Conservation (phyloP, 92 coral and sea anemone species). For the Epizoanthus ramosus region DNA sequence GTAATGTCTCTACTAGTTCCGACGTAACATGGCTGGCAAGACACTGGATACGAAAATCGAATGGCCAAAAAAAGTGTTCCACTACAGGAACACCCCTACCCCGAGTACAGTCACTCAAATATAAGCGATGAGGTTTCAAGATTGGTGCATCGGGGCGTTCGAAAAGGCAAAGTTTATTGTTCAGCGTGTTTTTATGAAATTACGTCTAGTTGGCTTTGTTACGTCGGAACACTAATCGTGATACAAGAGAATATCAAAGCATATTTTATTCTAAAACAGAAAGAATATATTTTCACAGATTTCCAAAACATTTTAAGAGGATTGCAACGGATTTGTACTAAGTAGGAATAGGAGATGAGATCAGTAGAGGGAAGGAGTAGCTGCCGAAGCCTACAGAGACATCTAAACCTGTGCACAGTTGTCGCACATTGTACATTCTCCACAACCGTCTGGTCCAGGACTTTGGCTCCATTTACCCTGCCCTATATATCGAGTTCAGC, state of each 20-base stretch:
- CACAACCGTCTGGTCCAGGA: too few species aligned
- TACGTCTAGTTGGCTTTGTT: conserved; percentile 13
- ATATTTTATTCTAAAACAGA: conserved; percentile 87
- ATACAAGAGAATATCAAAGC: conserved; percentile 69
- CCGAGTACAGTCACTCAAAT: too few species aligned
- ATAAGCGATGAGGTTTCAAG: too few species aligned
- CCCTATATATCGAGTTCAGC: too few species aligned
- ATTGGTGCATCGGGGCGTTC: background rate
- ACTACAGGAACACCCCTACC: too few species aligned
- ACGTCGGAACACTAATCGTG: conserved; percentile 11
- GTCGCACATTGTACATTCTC: too few species aligned
- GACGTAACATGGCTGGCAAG: conserved; percentile 5
- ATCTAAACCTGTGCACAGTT: background rate
- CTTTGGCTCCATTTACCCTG: too few species aligned
- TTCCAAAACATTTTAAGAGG: conserved; percentile 49
- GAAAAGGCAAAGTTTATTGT: conserved; percentile 16
- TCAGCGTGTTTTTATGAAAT: conserved; percentile 17
- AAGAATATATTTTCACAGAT: conserved; percentile 88
- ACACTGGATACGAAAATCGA: background rate
- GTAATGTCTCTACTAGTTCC: conserved; percentile 21
- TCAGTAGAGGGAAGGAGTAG: background rate
- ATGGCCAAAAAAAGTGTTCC: background rate
- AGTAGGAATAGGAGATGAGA: conserved; percentile 1
- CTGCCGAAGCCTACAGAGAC: background rate
- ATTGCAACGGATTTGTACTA: conserved; percentile 23